Base-by-base conservation (phyloP, 2,888 invertebrate species). In the Amaurobius ferox region DNA sequence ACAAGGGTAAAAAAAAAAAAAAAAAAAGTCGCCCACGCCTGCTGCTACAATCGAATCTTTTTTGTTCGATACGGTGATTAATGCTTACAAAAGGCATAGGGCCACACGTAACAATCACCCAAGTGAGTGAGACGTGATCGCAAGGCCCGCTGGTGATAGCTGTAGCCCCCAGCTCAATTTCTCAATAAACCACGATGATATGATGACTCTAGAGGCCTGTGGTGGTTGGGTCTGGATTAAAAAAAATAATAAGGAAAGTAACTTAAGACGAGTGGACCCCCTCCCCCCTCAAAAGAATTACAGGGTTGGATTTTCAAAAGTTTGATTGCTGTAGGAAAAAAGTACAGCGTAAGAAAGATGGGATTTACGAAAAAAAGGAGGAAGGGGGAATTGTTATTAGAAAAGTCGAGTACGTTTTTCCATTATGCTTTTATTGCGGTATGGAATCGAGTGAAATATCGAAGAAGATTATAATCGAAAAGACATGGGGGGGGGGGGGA, bases 131-230 rank as follows among this genome's bases (percentile, higher is more conserved):
- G 26, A 78, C 85, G 85, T 86, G 85, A 66, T 79, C 79, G 62
- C 67, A 73, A 78, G 78, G 30, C 66, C 23, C 62, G 68, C 40
- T n/a, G 68, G 39, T 61, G 55, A 62, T 66, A 26, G 32, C 19
- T 23, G 55, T n/a, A 62, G 35, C 73, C 73, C 35, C 61, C 26
- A 44, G 44, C 48, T 19, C n/a, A 55, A 77, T 72, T 55, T 78
- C 83, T 85, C 83, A 85, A 85, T 85, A 85, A 85, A 85, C 77
- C 72, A 85, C 29, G 81, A 83, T 76, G 72, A 85, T 55, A 55
- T 55, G 55, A 55, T 55, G 55, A 55, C 55, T 55, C 23, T 55
- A 55, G 23, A 55, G 55, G 55, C 23, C 23, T 19, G 55, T 3
- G 55, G 55, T 55, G 23, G 55, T 23, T 11, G 55, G 23, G 11